Percentiles rank a stretch among this genome's conserved stretches.
Conservation (phyloP, 2,113 vertebrate genomes). For the Columba livia region DNA sequence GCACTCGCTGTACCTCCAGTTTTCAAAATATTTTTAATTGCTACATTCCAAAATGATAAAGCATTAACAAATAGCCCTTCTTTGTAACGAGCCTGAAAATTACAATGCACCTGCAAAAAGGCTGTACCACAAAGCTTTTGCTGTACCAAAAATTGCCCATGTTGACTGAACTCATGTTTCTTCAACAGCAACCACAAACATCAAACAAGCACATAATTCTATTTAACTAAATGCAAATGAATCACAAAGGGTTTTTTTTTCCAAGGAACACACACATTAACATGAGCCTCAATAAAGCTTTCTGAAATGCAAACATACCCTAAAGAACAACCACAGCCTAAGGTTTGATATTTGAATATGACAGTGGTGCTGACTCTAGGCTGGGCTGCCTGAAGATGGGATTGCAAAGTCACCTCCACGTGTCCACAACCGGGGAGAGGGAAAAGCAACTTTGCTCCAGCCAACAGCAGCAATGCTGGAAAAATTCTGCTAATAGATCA, state of each 20-base stretch:
- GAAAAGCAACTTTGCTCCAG: neutral
- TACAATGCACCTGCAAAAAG: neutral
- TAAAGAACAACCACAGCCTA: neutral
- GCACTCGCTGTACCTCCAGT: neutral
- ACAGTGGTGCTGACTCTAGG: accelerated
- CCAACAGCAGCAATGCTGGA: neutral
- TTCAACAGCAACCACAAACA: neutral
- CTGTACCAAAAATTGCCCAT: neutral
- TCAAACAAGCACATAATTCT: neutral
- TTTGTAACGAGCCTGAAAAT: neutral
- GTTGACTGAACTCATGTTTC: neutral
- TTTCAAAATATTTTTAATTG: neutral
- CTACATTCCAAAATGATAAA: neutral
- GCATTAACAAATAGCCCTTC: neutral
- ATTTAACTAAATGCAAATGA: neutral
- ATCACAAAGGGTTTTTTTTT: neutral
- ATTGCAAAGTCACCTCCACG: neutral
- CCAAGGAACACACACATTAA: neutral
- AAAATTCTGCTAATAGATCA: neutral
- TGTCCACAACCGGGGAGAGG: neutral
- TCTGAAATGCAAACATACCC: neutral
- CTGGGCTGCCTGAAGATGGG: neutral
- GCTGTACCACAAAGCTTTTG: neutral
- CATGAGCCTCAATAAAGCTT: neutral
- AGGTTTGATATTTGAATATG: neutral